These are phyloP conservation scores for honey bee (Apis mellifera) DNA, from an alignment of 1,140 invertebrate genomes.

Conservation along the genomic window Amel_HAv3.1 CM009931.2:2151501-2152000, in stretches of 20 bases:
- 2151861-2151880: slow-evolving; percentile 57
- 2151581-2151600: background rate
- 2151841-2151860: slow-evolving; percentile 47
- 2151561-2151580: background rate
- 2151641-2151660: slow-evolving; percentile 59
- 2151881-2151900: slow-evolving; percentile 64
- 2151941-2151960: slow-evolving; percentile 22
- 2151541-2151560: background rate
- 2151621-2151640: slow-evolving; percentile 32
- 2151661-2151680: background rate
- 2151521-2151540: background rate
- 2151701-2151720: background rate
- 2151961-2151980: slow-evolving; percentile 26
- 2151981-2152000: slow-evolving; percentile 14
- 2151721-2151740: background rate
- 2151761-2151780: slow-evolving; percentile 28
- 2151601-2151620: background rate
- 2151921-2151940: slow-evolving; percentile 10
- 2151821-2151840: slow-evolving; percentile 42
- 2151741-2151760: slow-evolving; percentile 44
- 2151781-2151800: slow-evolving; percentile 50
- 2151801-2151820: slow-evolving; percentile 44
- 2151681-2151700: background rate
- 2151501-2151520: background rate
- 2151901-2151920: slow-evolving; percentile 49